Percentiles rank a stretch among this genome's conserved stretches.
Evolutionary conservation across 30 jellyfish, hydroid and myxozoan genomes (phyloP).

Genomic region (Aurelia sp.): DNA sequence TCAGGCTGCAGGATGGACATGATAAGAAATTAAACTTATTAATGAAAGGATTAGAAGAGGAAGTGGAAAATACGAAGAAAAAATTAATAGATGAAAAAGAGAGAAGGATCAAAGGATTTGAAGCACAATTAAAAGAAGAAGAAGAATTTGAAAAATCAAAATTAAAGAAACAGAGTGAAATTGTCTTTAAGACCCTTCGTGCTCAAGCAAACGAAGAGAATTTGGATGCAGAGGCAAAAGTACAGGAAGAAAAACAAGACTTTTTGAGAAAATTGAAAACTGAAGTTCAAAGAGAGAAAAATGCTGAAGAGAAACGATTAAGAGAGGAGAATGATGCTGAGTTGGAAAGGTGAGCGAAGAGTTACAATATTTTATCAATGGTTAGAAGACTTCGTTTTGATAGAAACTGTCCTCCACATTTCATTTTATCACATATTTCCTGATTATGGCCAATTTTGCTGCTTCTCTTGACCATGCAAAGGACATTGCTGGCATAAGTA

Average conservation of each 20-base stretch:
- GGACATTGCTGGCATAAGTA: no score
- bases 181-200: constrained; percentile 58
- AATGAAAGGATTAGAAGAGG: constrained; percentile 38
- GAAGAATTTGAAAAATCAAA: constrained; percentile 70
- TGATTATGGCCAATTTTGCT: no score
- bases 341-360: constrained; percentile 40
- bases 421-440: no score
- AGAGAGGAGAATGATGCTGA: constrained; percentile 51
- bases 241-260: constrained; percentile 75
- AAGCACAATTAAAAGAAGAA: constrained; percentile 47
- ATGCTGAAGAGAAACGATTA: constrained; percentile 33
- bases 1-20: constrained; percentile 47
- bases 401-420: no score
- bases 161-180: constrained; percentile 52
- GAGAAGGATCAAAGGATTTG: constrained; percentile 41
- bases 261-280: constrained; percentile 49
- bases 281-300: constrained; percentile 54
- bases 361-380: no score
- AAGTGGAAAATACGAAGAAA: constrained; percentile 35
- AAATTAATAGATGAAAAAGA: constrained; percentile 40
- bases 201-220: constrained; percentile 73
- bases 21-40: constrained; percentile 30
- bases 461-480: no score
- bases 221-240: constrained; percentile 68
- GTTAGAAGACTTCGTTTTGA: no score